Conservation (phyloP, 2,797 vertebrate species). For the Oceanodroma leucorhoa region DNA sequence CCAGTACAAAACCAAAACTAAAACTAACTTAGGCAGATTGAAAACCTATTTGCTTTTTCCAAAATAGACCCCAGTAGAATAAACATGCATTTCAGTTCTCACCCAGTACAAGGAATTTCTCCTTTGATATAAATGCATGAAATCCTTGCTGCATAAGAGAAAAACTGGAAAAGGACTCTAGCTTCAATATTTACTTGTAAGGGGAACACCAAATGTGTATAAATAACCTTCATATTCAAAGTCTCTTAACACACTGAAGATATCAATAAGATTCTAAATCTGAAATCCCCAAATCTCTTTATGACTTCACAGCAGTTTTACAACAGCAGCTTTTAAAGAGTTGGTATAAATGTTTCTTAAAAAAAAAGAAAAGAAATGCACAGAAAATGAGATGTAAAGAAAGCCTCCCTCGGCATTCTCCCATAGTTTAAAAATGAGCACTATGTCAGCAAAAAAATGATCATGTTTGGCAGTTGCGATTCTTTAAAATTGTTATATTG, state of each 20-base stretch:
- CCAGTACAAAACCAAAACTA: background rate
- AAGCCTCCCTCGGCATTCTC: background rate
- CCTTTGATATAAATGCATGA: background rate
- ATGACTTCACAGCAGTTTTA: background rate
- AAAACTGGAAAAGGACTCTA: background rate
- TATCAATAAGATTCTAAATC: background rate
- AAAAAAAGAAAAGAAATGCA: background rate
- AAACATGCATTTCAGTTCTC: background rate
- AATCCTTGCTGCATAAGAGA: background rate
- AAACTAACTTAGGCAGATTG: background rate
- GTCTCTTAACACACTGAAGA: background rate
- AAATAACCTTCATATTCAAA: background rate
- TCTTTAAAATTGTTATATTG: background rate
- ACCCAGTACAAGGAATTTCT: background rate
- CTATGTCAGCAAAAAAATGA: background rate
- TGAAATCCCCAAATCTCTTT: conserved; percentile 5
- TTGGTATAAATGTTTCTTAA: background rate
- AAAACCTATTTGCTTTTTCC: background rate
- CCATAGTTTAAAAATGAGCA: background rate
- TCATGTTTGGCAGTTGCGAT: background rate
- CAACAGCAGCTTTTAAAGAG: background rate
- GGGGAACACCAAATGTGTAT: background rate
- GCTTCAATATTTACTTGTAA: background rate
- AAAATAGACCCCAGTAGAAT: background rate
- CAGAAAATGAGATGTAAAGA: background rate